Base-by-base conservation (phyloP, 2,888 invertebrate species). In the Agrochola litura region DNA sequence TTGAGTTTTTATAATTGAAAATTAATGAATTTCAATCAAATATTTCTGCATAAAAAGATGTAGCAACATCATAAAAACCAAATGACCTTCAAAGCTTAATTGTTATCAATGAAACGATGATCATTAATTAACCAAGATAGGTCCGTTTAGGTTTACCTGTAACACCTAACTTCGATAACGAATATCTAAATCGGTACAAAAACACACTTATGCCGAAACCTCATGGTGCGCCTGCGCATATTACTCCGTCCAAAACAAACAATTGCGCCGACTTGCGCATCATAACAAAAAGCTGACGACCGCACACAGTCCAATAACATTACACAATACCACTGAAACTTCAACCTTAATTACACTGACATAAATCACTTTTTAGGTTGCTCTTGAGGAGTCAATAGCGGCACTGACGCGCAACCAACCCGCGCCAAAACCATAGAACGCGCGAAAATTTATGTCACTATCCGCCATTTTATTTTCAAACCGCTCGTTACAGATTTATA, bases 401-500 rank as follows among this genome's bases (percentile, higher is more conserved):
- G 64, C 71, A 74, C 54, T 84, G 78, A 77, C 76, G 84, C 70
- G 83, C 56, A 68, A 19, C 4, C 56, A 68, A 68, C 68, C 68
- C 68, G 68, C 83, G 86, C 83, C 85, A 82, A 86, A 86, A 77
- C 65, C 73, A 60, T 64, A 79, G 69, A 85, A 76, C 73, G 76
- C 84, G 82, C 73, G 84, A 79, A 88, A 88, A 84, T 90, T 86
- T 85, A 90, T 86, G 88, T 89, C 87, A 89, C 79, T 78, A 72
- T 78, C 71, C 85, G 86, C 89, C 89, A 90, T 90, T 85, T 89
- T 87, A 84, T 85, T 84, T 88, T 81, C 63, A 76, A 83, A 88
- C 79, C 77, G 85, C 80, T 79, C 81, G 82, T 90, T 87, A 86
- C 82, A 77, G 86, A 90, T 92, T 92, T 92, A 90, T 86, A 82